Conservation (phyloP, 2,888 invertebrate species). For the Limnephilus auricula region DNA sequence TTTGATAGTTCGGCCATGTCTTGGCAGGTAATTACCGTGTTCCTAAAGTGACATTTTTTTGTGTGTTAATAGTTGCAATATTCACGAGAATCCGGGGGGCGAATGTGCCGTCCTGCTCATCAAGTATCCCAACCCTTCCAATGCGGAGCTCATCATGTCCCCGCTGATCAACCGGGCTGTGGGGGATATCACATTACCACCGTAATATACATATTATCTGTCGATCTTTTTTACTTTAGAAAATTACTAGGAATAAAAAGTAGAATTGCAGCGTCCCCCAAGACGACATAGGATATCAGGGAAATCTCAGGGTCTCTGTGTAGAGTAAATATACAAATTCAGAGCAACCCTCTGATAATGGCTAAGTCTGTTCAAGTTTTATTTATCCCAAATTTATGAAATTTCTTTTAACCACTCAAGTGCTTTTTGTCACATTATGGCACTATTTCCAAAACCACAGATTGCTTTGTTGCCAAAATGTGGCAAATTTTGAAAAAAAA, state of each 20-base stretch:
- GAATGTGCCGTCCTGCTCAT: slow-evolving; percentile 78
- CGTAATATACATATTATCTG: slow-evolving; percentile 71
- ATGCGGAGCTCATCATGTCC: slow-evolving; percentile 76
- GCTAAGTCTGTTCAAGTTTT: neutral
- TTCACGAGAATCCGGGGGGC: slow-evolving; percentile 69
- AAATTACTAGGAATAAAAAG: neutral
- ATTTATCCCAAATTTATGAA: no score
- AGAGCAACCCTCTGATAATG: neutral
- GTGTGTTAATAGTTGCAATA: slow-evolving; percentile 50
- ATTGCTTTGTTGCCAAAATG: no score
- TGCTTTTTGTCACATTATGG: no score
- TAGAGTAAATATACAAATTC: no score
- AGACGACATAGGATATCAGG: no score
- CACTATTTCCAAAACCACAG: no score
- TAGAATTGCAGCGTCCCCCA: neutral
- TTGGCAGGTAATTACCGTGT: neutral
- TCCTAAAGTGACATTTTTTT: neutral
- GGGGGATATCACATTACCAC: slow-evolving; percentile 74
- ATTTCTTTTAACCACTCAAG: no score
- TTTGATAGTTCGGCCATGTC: no score
- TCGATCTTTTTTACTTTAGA: neutral
- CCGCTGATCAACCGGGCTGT: slow-evolving; percentile 74
- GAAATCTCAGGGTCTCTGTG: no score
- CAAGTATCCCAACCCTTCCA: slow-evolving; percentile 77
- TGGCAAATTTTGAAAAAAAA: no score